Evolutionary conservation across 2,888 invertebrate species (phyloP).

Genomic region (Drosophila mulleri): DNA sequence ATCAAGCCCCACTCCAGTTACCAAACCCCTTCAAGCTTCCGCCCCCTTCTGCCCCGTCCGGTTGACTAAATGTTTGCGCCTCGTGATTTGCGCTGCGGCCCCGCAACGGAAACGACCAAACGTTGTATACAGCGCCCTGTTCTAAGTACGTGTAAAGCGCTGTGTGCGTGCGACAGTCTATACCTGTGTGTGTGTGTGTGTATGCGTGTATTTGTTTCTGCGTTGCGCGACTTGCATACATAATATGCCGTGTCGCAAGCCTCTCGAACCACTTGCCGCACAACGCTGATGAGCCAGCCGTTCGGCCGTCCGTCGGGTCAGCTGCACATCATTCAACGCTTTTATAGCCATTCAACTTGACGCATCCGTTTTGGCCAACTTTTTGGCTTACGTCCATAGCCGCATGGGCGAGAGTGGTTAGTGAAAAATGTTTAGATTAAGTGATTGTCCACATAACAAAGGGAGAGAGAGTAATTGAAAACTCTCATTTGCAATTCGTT

Average conservation of each 20-base stretch:
- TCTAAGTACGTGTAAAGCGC: slow-evolving; percentile 32
- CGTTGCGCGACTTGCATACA: slow-evolving; percentile 77
- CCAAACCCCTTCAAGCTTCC: background rate
- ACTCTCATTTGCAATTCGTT: background rate
- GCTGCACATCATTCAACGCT: slow-evolving; percentile 71
- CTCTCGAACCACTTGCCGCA: slow-evolving; percentile 7
- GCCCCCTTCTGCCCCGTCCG: background rate
- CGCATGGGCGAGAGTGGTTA: slow-evolving; percentile 33
- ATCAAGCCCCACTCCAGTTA: background rate
- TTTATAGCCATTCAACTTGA: slow-evolving; percentile 77
- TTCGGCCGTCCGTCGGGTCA: slow-evolving; percentile 21
- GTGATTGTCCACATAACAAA: background rate
- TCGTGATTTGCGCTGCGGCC: slow-evolving; percentile 40
- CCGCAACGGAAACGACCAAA: slow-evolving; percentile 37
- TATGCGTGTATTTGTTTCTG: slow-evolving; percentile 64
- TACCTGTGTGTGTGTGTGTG: slow-evolving; percentile 4
- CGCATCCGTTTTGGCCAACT: slow-evolving; percentile 73
- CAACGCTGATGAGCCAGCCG: slow-evolving; percentile 6
- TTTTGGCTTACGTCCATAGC: slow-evolving; percentile 48
- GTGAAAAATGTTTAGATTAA: slow-evolving; percentile 8
- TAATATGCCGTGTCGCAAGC: slow-evolving; percentile 57
- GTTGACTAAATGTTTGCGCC: slow-evolving; percentile 62
- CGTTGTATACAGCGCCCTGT: slow-evolving; percentile 22
- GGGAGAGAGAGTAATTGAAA: slow-evolving; percentile 11
- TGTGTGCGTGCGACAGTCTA: slow-evolving; percentile 28